Base-by-base conservation (phyloP, 2,888 invertebrate species). In the Orchestes rusci region DNA sequence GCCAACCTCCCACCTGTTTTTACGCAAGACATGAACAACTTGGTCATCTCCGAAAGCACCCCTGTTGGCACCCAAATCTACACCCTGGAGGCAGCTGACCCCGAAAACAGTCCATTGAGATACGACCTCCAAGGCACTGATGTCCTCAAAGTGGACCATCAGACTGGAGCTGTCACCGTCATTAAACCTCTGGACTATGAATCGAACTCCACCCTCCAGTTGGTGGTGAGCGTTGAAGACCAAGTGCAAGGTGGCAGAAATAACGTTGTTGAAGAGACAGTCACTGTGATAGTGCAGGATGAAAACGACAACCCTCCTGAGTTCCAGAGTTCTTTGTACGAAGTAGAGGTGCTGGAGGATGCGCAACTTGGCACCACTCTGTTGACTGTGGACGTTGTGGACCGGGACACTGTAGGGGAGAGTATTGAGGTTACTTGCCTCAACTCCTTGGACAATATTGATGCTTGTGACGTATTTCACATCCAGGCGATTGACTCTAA, bases 281-380 rank as follows among this genome's bases (percentile, higher is more conserved):
- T 89, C 32, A 84, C 82, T 19, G 84, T 91, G 48, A 89, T 91
- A 48, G 80, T 93, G 12, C 70, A 86, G 7, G 92, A 93, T 61
- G 88, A 87, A 59, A 92, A 93, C 63, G 92, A 93, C 62, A 91
- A 90, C 67, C 76, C 86, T 20, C 91, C 92, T 4, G 74, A 73
- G 44, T 88, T 88, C 68, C 74, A n/a, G n/a, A n/a, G n/a, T n/a
- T n/a, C n/a, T n/a, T n/a, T n/a, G n/a, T 91, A 89, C 66, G 85
- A 87, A 66, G 77, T 84, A 3, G 75, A 79, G 53, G 82, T 89
- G 4, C 74, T 79, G 30, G 91, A 91, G 70, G 84, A 91, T 62
- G 79, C 85, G 1, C 66, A 71, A 10, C 67, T 83, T 3, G 88
- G 84, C 2, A 78, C 79, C 3, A 83, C 83, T 0, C 75, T 92